phyloP scores from a whole-genome alignment of 1,140 invertebrate species.

The Drosophila aff. region DNA sequence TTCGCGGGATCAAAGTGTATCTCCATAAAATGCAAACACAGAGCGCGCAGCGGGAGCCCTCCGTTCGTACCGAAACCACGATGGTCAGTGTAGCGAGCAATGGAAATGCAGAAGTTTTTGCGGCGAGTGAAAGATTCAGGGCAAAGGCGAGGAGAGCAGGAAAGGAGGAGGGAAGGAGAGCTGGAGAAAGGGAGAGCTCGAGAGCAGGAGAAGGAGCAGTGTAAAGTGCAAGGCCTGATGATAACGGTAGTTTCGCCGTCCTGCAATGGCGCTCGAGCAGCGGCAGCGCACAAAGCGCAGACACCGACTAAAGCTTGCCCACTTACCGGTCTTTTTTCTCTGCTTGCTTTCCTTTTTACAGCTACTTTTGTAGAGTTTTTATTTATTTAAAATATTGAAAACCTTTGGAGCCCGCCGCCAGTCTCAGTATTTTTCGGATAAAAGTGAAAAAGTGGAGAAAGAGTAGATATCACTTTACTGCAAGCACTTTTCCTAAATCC shows the following conservation, averaged over 20 bases:
- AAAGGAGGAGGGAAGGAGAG: not conserved
- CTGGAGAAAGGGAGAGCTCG: not conserved
- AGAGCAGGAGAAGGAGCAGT: slow-evolving; percentile 44
- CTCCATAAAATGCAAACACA: slow-evolving; percentile 64
- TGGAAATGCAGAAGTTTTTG: slow-evolving; percentile 38
- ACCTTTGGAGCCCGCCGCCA: slow-evolving; percentile 36
- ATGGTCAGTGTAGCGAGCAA: slow-evolving; percentile 39
- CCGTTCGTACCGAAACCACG: slow-evolving; percentile 1
- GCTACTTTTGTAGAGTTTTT: not conserved
- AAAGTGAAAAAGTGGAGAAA: slow-evolving; percentile 1
- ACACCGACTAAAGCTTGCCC: slow-evolving; percentile 42
- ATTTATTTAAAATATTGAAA: not conserved
- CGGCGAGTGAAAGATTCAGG: slow-evolving; percentile 9
- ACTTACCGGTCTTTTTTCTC: slow-evolving; percentile 67
- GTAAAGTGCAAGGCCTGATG: slow-evolving; percentile 53
- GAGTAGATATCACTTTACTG: slow-evolving; percentile 25
- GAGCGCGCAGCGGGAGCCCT: slow-evolving; percentile 1
- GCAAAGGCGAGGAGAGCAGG: not conserved
- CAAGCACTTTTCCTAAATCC: slow-evolving; percentile 22
- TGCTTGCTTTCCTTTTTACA: slow-evolving; percentile 6
- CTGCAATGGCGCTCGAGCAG: slow-evolving; percentile 64
- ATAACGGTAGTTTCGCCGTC: slow-evolving; percentile 63
- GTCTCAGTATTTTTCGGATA: slow-evolving; percentile 13
- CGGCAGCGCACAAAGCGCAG: slow-evolving; percentile 34
- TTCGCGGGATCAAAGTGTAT: slow-evolving; percentile 84